Evolutionary conservation across 2,888 invertebrate species (phyloP).

Genomic region (Campopleginae sp.): DNA sequence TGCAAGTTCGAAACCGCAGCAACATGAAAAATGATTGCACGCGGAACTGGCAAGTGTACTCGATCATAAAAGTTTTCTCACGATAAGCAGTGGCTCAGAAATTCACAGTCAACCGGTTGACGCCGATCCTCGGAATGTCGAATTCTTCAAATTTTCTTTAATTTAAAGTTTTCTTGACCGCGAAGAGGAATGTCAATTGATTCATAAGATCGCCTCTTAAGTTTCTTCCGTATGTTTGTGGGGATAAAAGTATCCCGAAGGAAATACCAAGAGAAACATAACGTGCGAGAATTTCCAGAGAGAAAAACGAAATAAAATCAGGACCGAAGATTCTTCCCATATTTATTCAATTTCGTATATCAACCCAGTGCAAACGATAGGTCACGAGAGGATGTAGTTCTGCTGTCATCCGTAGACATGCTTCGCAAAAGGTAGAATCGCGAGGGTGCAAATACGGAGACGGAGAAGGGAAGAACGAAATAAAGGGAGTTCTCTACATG

Average conservation of each 20-base stretch:
- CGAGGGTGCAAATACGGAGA: constrained; percentile 3
- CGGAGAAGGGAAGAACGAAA: constrained; percentile 19
- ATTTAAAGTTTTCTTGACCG: neutral
- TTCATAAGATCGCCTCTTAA: neutral
- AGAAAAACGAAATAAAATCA: neutral
- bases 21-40: too few relatives aligned
- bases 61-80: too few relatives aligned
- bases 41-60: too few relatives aligned
- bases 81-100: too few relatives aligned
- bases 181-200: neutral
- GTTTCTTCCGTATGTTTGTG: neutral
- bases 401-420: neutral
- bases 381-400: neutral
- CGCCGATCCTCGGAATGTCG: too few relatives aligned
- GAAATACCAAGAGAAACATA: neutral
- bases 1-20: too few relatives aligned
- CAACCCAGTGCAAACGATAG: neutral
- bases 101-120: too few relatives aligned
- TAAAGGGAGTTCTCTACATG: constrained; percentile 49
- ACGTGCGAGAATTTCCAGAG: neutral
- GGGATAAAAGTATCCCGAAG: neutral
- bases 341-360: neutral
- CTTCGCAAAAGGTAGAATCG: neutral
- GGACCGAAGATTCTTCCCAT: neutral
- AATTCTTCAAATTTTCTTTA: neutral